phyloP scores from a whole-genome alignment of 2,113 vertebrate species.

The Elephas maximus region DNA sequence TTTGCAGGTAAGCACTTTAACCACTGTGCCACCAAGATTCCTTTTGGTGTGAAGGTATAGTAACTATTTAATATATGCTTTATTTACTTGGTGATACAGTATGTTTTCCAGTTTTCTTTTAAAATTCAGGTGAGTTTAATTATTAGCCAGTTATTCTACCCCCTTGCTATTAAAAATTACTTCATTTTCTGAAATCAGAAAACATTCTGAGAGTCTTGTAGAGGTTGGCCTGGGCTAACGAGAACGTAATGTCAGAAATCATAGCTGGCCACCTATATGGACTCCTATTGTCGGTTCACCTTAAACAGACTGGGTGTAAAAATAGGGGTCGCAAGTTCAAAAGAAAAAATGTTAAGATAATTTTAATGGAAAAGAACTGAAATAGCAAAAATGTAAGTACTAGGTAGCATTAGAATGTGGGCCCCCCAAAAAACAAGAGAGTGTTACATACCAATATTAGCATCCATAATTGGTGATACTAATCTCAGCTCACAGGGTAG shows the following conservation, averaged over 20 bases:
- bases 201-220: not conserved
- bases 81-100: rapidly evolving
- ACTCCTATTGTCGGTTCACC: not conserved
- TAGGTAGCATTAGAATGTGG: not conserved
- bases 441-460: rapidly evolving
- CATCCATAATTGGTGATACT: not conserved
- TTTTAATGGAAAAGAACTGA: not conserved
- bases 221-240: not conserved
- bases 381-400: not conserved
- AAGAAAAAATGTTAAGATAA: not conserved
- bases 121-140: not conserved
- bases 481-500: rapidly evolving
- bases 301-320: not conserved
- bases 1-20: too few relatives aligned
- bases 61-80: rapidly evolving
- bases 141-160: too few relatives aligned
- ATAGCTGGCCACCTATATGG: not conserved
- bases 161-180: not conserved
- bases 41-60: rapidly evolving
- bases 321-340: not conserved
- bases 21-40: too few relatives aligned
- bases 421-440: not conserved
- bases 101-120: rapidly evolving
- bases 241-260: not conserved
- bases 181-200: not conserved